Base-by-base conservation (phyloP, 2,888 invertebrate genomes). In the Timandra comae region DNA sequence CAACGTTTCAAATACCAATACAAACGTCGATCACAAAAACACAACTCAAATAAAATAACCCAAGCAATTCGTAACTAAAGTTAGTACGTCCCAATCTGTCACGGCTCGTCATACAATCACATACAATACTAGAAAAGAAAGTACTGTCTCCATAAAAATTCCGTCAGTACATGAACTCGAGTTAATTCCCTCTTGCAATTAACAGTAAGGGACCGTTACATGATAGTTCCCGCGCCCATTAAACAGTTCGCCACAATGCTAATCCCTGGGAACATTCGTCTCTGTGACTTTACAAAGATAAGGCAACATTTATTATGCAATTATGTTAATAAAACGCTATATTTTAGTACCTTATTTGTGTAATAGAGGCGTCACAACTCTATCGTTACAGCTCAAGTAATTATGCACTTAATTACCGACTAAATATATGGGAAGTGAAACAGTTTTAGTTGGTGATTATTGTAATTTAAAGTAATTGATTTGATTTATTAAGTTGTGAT, bases 191-290 rank as follows among this genome's bases (percentile, higher is more conserved):
- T 49, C 41, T 48, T 35, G 43, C 51, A 63, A 61, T 59, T 61
- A 67, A 63, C 54, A 56, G 30, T 30, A 29, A 20, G 35, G 25
- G 30, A 58, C 63, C 53, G 53, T 56, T 70, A 73, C 42, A 52
- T 57, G 54, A 57, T 51, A 44, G 50, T 71, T 76, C 67, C 60
- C 69, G 64, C 59, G 56, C 48, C 57, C 55, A 53, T 53, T 54
- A 62, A 56, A 56, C 50, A 53, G 52, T 58, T 55, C 49, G 38
- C 62, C 52, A 35, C 26, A 35, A 57, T 55, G 58, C 41, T 59
- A 58, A 59, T 56, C 56, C 57, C 65, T 77, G 72, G 58, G 70
- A 75, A 75, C 40, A 49, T 45, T 42, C 24, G 35, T 49, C 48
- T 56, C 57, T 61, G 51, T 57, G 49, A 50, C 47, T 38, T 38